Conservation (phyloP, 2,888 invertebrate genomes). For the Stomorhina lunata region DNA sequence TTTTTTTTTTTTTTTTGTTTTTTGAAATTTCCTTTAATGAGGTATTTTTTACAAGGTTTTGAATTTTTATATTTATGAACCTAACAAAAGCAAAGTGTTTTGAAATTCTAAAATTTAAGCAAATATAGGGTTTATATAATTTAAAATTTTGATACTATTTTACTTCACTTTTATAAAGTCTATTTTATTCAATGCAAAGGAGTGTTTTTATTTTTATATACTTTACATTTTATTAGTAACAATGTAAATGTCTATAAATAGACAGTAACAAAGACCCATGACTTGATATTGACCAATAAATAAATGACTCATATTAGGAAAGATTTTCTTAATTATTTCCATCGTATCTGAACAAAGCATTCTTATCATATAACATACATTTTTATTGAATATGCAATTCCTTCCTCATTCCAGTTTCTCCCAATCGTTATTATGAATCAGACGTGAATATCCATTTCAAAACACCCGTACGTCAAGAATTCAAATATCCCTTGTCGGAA, state of each 20-base stretch:
- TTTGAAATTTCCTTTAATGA: no score
- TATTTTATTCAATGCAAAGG: no score
- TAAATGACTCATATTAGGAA: conserved; percentile 13
- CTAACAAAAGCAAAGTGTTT: no score
- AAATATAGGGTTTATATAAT: no score
- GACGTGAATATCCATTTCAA: conserved; percentile 97
- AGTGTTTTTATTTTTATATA: no score
- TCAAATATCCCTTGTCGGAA: conserved; percentile 92
- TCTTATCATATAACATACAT: not conserved
- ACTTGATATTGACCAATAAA: not conserved
- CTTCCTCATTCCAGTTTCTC: conserved; percentile 83
- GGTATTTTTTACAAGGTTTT: no score
- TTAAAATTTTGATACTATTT: no score
- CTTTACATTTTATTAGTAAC: not conserved
- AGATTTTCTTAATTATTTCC: not conserved
- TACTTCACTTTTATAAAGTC: no score
- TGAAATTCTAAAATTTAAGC: no score
- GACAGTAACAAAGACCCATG: not conserved
- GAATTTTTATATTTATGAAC: no score
- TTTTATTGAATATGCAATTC: not conserved
- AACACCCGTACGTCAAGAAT: conserved; percentile 92
- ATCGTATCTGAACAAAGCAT: not conserved
- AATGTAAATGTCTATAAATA: not conserved
- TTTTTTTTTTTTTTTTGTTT: no score
- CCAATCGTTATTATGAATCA: conserved; percentile 93